Conservation (phyloP, 1,140 invertebrate genomes). For the Drosophila sechellia region DNA sequence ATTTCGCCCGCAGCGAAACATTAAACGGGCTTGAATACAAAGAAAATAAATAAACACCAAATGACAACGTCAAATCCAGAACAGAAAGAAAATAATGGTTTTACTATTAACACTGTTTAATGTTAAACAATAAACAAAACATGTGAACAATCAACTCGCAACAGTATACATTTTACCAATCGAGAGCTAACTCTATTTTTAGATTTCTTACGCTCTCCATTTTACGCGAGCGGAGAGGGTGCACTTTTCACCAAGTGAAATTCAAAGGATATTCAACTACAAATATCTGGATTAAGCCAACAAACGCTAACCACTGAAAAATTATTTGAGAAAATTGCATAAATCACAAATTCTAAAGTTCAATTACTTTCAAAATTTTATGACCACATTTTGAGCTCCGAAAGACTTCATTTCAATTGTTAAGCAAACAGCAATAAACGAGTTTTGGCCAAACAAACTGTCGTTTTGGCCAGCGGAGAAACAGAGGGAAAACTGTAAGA, state of each 20-base stretch:
- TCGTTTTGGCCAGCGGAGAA: slow-evolving; percentile 10
- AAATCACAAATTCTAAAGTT: not conserved
- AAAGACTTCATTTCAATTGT: slow-evolving; percentile 7
- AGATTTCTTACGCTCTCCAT: no score
- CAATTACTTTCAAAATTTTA: not conserved
- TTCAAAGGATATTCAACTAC: no score
- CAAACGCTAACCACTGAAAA: no score
- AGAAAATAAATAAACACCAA: slow-evolving; percentile 6
- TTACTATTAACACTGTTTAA: no score
- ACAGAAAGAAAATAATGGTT: not conserved
- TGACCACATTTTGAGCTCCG: not conserved
- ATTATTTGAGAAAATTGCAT: not conserved
- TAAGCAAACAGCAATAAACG: slow-evolving; percentile 37
- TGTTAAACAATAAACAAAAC: no score
- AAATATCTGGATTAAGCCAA: no score
- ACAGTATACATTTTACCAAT: no score
- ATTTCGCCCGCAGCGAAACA: slow-evolving; percentile 33
- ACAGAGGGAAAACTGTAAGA: slow-evolving; percentile 9
- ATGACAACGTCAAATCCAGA: not conserved
- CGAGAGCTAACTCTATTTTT: no score
- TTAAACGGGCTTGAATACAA: slow-evolving; percentile 28
- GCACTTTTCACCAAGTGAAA: no score
- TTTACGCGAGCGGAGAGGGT: no score
- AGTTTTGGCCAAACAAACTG: slow-evolving; percentile 22
- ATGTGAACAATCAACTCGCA: no score